Percentiles rank a stretch among this genome's conserved stretches.
Conservation (phyloP, 1,140 invertebrate genomes). For the Thrips palmi region DNA sequence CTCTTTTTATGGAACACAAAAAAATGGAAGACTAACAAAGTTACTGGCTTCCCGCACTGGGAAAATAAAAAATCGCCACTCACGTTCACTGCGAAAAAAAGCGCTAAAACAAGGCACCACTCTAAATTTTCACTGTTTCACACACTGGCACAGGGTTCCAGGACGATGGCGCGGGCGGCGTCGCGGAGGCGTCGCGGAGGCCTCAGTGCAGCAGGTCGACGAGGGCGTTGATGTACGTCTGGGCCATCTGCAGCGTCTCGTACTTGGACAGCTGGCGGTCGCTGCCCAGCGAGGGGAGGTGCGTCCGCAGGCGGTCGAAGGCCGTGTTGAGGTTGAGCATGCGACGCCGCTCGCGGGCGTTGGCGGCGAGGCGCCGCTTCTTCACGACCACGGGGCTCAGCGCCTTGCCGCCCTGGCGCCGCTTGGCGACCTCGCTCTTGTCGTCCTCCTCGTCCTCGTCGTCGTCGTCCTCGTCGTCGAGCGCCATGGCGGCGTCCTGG, state of each 20-base stretch:
- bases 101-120: no score
- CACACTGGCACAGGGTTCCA: no score
- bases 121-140: no score
- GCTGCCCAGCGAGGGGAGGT: constrained; percentile 75
- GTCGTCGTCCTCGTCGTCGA: constrained; percentile 10
- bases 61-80: no score
- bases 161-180: no score
- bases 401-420: constrained; percentile 24
- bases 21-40: no score
- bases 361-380: constrained; percentile 73
- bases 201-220: constrained; percentile 58
- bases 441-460: constrained; percentile 15
- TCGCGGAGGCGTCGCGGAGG: no score
- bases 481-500: not conserved
- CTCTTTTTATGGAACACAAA: no score
- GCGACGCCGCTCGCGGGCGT: constrained; percentile 73
- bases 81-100: no score
- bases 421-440: constrained; percentile 2
- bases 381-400: constrained; percentile 58
- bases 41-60: no score
- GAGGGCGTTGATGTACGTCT: constrained; percentile 81
- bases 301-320: constrained; percentile 74
- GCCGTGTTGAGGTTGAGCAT: constrained; percentile 93
- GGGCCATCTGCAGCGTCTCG: constrained; percentile 94
- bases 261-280: constrained; percentile 90